Conservation (phyloP, 1,140 invertebrate genomes). For the Megalonaias nervosa region DNA sequence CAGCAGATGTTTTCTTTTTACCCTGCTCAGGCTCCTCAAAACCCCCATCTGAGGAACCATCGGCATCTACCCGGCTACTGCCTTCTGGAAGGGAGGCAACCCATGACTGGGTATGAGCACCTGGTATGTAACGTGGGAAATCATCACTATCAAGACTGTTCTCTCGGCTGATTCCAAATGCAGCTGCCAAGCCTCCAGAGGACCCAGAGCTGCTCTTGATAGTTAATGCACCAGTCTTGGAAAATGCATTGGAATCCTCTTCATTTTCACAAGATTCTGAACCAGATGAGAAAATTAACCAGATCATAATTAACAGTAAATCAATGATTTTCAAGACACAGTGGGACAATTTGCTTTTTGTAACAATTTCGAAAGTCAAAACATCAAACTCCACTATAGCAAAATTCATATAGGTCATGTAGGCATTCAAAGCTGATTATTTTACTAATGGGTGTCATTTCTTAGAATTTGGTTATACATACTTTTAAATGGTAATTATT, state of each 20-base stretch:
- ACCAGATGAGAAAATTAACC: too few relatives aligned
- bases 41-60: conserved; percentile 37
- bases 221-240: conserved; percentile 67
- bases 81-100: conserved; percentile 35
- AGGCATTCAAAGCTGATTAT: too few relatives aligned
- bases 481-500: too few relatives aligned
- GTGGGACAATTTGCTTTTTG: too few relatives aligned
- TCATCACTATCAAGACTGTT: conserved; percentile 62
- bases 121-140: conserved; percentile 18
- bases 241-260: conserved; percentile 68
- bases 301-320: too few relatives aligned
- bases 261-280: conserved; percentile 61
- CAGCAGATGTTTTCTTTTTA: conserved; percentile 4
- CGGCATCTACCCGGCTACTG: conserved; percentile 21
- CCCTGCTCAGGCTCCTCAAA: conserved; percentile 11
- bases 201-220: conserved; percentile 69
- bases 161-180: conserved; percentile 60
- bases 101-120: conserved; percentile 25
- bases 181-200: conserved; percentile 64
- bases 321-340: too few relatives aligned
- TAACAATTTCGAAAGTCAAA: too few relatives aligned
- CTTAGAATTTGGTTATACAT: too few relatives aligned
- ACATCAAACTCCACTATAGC: too few relatives aligned
- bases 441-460: too few relatives aligned
- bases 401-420: too few relatives aligned